Evolutionary conservation across 2,888 invertebrate genomes (phyloP).

Genomic region (Dorcus hopei): DNA sequence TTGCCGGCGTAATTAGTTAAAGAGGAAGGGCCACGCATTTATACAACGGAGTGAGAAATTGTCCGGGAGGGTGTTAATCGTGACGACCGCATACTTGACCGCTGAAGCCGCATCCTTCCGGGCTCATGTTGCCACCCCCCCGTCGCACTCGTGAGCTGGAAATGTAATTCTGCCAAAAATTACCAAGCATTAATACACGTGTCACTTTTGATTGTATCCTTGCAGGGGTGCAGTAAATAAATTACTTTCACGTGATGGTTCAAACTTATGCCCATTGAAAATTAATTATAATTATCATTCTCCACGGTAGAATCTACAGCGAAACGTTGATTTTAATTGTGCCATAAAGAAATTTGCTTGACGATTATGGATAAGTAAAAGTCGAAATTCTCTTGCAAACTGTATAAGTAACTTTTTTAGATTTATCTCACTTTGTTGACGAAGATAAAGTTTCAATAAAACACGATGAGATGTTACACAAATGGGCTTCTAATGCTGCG

Average conservation of each 20-base stretch:
- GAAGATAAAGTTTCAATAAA: neutral
- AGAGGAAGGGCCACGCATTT: neutral
- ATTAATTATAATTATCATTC: no score
- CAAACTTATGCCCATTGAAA: neutral
- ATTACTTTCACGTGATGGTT: neutral
- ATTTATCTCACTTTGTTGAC: no score
- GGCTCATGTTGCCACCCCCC: neutral
- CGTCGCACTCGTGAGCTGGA: neutral
- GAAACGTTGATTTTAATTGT: no score
- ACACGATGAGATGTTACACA: neutral
- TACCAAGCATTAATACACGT: neutral
- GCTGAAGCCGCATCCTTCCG: conserved; percentile 6
- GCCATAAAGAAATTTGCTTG: no score
- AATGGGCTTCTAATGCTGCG: neutral
- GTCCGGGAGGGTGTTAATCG: conserved; percentile 21
- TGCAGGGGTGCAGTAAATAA: neutral
- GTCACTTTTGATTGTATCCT: neutral
- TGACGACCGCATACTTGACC: conserved; percentile 21
- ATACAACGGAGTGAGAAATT: neutral
- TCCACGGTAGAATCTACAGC: no score
- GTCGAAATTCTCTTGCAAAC: no score
- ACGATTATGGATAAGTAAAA: no score
- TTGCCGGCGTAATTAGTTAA: neutral
- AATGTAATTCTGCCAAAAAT: neutral
- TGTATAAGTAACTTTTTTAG: no score